Percentiles rank a stretch among this genome's conserved stretches.
phyloP scores from a whole-genome alignment of 2,113 vertebrate genomes.

The Macaca nemestrina region DNA sequence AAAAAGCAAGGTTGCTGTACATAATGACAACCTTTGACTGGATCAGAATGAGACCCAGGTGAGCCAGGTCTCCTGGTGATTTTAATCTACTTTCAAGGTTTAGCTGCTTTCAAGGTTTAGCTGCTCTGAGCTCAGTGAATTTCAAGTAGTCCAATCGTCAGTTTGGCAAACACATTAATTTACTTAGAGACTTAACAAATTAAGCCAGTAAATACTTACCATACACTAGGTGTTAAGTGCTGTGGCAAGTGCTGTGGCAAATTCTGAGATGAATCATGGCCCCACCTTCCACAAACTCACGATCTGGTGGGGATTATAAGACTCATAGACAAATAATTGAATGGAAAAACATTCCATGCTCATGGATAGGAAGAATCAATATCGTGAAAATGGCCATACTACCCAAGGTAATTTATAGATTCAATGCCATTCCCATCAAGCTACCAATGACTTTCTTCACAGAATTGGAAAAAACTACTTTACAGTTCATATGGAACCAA shows the following conservation, averaged over 20 bases:
- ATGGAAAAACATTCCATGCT: not conserved
- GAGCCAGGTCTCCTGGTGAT: not conserved
- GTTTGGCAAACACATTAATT: slow-evolving; percentile 8
- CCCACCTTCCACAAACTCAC: not conserved
- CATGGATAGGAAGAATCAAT: too few species aligned
- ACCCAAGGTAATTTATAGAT: too few species aligned
- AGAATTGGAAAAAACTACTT: too few species aligned
- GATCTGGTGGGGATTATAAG: not conserved
- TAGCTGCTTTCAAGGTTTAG: slow-evolving; percentile 13
- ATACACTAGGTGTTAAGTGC: not conserved
- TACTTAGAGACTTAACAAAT: slow-evolving; percentile 6
- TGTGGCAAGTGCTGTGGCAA: not conserved
- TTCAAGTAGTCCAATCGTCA: slow-evolving; percentile 22
- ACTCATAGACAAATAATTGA: not conserved
- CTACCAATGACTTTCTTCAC: too few species aligned
- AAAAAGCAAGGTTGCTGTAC: not conserved
- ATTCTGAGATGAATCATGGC: not conserved
- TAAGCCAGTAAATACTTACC: not conserved
- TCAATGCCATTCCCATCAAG: too few species aligned
- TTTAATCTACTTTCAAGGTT: slow-evolving; percentile 36
- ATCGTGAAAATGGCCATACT: too few species aligned
- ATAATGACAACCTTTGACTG: not conserved
- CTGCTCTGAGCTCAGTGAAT: slow-evolving; percentile 21
- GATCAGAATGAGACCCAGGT: not conserved
- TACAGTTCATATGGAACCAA: too few species aligned